Evolutionary conservation across 2,888 invertebrate species (phyloP).

Genomic region (Campaea margaritaria): DNA sequence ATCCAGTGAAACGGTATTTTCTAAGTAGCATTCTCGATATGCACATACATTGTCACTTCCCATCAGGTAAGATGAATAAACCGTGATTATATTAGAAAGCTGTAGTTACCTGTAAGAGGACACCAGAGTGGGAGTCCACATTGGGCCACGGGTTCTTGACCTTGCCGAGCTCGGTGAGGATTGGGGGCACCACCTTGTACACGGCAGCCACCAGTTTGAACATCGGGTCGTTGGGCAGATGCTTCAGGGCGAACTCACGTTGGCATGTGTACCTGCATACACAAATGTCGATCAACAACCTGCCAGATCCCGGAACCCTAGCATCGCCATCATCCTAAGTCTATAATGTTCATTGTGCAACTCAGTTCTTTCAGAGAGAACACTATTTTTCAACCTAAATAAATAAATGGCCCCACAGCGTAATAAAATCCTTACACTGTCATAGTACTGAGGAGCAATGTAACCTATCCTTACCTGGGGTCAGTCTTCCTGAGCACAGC

Average conservation of each 20-base stretch:
- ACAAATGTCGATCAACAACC: too few relatives aligned
- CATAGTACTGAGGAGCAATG: too few relatives aligned
- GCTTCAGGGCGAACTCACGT: slow-evolving; percentile 96
- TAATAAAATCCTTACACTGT: too few relatives aligned
- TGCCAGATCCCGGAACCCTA: too few relatives aligned
- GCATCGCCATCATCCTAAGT: too few relatives aligned
- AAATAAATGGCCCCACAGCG: too few relatives aligned
- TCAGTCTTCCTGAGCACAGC: slow-evolving; percentile 98
- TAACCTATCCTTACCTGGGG: slow-evolving; percentile 84
- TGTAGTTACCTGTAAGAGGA: slow-evolving; percentile 90
- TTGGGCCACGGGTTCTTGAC: slow-evolving; percentile 99
- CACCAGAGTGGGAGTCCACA: slow-evolving; percentile 98
- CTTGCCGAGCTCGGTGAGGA: slow-evolving; percentile 96
- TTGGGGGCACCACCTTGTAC: slow-evolving; percentile 96
- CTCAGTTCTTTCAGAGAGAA: too few relatives aligned
- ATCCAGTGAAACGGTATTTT: too few relatives aligned
- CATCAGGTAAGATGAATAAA: too few relatives aligned
- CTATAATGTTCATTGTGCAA: not conserved
- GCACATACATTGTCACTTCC: too few relatives aligned
- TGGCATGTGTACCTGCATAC: slow-evolving; percentile 91
- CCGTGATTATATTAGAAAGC: not conserved
- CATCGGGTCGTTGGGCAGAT: slow-evolving; percentile 95
- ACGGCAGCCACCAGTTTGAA: slow-evolving; percentile 96
- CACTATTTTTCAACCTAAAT: too few relatives aligned
- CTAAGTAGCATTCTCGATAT: too few relatives aligned